phyloP scores from a whole-genome alignment of 1,140 invertebrate species.

The Piezodorus guildinii region DNA sequence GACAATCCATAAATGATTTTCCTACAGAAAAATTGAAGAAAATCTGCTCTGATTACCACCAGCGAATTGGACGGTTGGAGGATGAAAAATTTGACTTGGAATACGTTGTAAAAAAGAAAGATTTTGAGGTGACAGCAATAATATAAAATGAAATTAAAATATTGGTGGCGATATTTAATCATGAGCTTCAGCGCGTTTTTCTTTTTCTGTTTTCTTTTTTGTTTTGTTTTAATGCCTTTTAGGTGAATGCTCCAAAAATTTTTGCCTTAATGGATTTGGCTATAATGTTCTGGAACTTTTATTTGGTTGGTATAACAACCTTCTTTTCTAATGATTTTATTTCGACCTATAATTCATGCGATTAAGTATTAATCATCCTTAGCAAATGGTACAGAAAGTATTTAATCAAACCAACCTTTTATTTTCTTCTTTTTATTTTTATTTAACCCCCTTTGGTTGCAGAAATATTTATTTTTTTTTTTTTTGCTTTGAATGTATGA shows the following conservation, averaged over 20 bases:
- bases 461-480: background rate
- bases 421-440: background rate
- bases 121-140: slow-evolving; percentile 69
- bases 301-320: background rate
- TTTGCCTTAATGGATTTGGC: slow-evolving; percentile 11
- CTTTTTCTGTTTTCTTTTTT: background rate
- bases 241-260: slow-evolving; percentile 6
- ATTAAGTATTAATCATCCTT: too few species aligned
- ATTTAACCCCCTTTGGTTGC: too few species aligned
- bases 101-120: slow-evolving; percentile 93
- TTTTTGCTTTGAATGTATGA: slow-evolving; percentile 28
- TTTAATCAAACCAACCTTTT: too few species aligned
- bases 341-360: too few species aligned
- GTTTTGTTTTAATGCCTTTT: slow-evolving; percentile 2
- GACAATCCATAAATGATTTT: slow-evolving; percentile 10
- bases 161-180: slow-evolving; percentile 9
- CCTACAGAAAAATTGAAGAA: slow-evolving; percentile 56
- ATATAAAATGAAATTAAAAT: background rate
- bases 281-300: background rate
- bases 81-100: slow-evolving; percentile 97
- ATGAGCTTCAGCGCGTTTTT: slow-evolving; percentile 5
- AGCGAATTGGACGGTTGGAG: slow-evolving; percentile 77
- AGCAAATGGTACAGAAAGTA: too few species aligned
- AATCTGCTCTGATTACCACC: slow-evolving; percentile 76
- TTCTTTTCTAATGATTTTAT: background rate